Percentiles rank a stretch among this genome's conserved stretches.
phyloP scores from a whole-genome alignment of 2,888 invertebrate genomes.

The Acleris sparsana region DNA sequence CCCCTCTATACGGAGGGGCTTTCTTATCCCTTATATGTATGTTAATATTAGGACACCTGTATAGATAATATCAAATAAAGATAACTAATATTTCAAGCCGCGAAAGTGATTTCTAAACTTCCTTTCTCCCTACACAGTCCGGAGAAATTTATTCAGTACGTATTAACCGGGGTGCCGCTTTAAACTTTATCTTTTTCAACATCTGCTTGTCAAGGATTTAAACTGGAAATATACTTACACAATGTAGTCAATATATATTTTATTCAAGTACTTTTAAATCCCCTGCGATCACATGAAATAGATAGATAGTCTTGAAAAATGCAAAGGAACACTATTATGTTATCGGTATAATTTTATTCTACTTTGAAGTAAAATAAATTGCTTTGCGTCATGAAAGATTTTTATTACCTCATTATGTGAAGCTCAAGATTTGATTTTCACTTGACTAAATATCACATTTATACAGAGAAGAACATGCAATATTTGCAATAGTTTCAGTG shows the following conservation, averaged over 20 bases:
- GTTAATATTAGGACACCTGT: not conserved
- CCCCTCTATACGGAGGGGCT: too few species aligned
- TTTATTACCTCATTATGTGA: not conserved
- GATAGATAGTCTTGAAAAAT: not conserved
- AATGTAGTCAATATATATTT: constrained; percentile 2
- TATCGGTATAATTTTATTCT: not conserved
- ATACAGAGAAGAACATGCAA: too few species aligned
- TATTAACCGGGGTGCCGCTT: not conserved
- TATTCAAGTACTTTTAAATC: not conserved
- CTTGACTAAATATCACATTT: too few species aligned
- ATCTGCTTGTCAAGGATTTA: not conserved
- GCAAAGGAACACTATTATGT: not conserved
- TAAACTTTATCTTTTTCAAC: not conserved
- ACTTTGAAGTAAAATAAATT: not conserved
- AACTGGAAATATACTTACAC: not conserved
- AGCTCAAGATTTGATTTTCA: too few species aligned
- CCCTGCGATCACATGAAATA: not conserved
- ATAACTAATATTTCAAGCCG: too few species aligned
- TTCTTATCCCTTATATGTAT: too few species aligned
- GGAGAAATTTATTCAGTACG: not conserved
- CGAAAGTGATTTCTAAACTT: constrained; percentile 13
- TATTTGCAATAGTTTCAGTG: too few species aligned
- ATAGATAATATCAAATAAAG: not conserved
- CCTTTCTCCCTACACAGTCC: constrained; percentile 6
- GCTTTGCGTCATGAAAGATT: not conserved